A percentile compares a stretch with the other conserved stretches of the same genome.
Conservation (phyloP, 2,113 vertebrate genomes). For the Patagioenas fasciata region DNA sequence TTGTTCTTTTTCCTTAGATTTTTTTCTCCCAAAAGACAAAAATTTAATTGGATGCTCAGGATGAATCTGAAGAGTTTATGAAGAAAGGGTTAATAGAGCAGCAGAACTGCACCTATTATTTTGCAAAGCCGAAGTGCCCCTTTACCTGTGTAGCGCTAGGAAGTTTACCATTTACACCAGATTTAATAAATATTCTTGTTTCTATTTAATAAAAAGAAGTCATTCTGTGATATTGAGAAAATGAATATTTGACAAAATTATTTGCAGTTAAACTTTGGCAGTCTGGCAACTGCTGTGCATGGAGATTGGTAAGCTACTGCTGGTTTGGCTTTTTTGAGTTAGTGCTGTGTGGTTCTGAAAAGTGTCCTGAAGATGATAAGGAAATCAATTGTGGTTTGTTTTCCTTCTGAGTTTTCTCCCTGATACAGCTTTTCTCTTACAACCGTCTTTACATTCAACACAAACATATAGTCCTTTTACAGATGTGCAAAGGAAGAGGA, state of each 20-base stretch:
- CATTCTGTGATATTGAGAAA: not conserved
- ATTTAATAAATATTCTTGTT: not conserved
- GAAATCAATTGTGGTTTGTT: constrained; percentile 29
- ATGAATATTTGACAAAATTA: constrained; percentile 55
- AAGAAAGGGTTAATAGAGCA: not conserved
- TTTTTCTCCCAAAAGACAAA: not conserved
- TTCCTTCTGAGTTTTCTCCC: constrained; percentile 18
- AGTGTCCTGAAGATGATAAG: not conserved
- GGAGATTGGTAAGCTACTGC: constrained; percentile 56
- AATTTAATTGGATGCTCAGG: not conserved
- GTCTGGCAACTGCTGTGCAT: not conserved
- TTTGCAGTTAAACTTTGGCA: constrained; percentile 64
- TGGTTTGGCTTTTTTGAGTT: constrained; percentile 55
- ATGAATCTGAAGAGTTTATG: not conserved
- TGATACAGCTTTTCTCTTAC: constrained; percentile 36
- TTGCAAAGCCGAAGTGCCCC: not conserved
- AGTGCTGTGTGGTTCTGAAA: constrained; percentile 59
- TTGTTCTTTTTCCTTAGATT: not conserved
- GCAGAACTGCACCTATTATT: not conserved
- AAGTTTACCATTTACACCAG: not conserved
- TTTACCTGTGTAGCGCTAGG: not conserved
- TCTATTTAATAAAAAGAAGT: not conserved
- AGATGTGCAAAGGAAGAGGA: not conserved
- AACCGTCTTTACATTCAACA: constrained; percentile 65
- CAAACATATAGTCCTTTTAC: not conserved